Percentiles rank a stretch among this genome's conserved stretches.
Conservation (phyloP, 2,888 invertebrate genomes). For the Napeogenes sylphis region DNA sequence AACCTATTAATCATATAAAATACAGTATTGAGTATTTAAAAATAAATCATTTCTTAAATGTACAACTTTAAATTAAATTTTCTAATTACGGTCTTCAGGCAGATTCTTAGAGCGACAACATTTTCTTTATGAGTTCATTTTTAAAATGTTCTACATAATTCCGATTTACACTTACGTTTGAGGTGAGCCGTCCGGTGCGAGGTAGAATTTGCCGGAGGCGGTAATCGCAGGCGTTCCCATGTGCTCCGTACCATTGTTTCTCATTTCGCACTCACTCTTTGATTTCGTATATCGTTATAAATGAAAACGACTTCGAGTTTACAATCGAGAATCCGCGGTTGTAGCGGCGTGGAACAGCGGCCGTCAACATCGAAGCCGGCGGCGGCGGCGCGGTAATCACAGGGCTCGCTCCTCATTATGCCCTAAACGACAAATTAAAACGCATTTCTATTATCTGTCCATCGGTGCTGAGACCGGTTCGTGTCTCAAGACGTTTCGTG, state of each 20-base stretch:
- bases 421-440: constrained; percentile 78
- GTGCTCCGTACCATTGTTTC: constrained; percentile 44
- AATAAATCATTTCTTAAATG: too few species aligned
- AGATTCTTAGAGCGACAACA: constrained; percentile 25
- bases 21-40: too few species aligned
- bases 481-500: constrained; percentile 38
- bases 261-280: constrained; percentile 29
- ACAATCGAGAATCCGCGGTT: constrained; percentile 49
- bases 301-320: constrained; percentile 39
- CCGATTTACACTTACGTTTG: constrained; percentile 52
- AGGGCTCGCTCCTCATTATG: constrained; percentile 75
- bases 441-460: constrained; percentile 76
- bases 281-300: constrained; percentile 17
- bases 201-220: constrained; percentile 62
- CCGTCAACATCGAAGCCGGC: constrained; percentile 76
- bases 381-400: constrained; percentile 77
- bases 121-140: constrained; percentile 30
- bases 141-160: constrained; percentile 42
- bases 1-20: too few species aligned
- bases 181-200: constrained; percentile 48
- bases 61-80: too few species aligned
- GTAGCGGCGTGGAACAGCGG: constrained; percentile 44
- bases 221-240: constrained; percentile 54
- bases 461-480: constrained; percentile 64
- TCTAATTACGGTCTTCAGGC: background rate